Evolutionary conservation across 2,797 vertebrate genomes (phyloP).

Genomic region (Chelmon rostratus): DNA sequence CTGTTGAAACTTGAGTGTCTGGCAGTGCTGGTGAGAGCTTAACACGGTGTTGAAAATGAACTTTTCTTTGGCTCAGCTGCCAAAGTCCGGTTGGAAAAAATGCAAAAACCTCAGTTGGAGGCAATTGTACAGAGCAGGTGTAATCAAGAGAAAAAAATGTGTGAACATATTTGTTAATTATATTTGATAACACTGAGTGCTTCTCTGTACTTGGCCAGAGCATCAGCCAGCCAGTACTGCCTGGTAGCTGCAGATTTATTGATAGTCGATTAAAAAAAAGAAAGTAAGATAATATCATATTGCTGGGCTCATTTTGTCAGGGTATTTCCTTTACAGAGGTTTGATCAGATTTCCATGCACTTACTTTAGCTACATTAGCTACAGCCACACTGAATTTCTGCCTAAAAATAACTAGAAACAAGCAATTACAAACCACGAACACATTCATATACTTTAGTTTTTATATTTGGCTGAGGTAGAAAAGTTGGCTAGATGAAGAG

Average conservation of each 20-base stretch:
- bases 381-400: too few species aligned
- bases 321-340: too few species aligned
- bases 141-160: not conserved
- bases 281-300: too few species aligned
- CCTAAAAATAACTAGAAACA: too few species aligned
- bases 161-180: not conserved
- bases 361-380: too few species aligned
- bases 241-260: not conserved
- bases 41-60: constrained; percentile 5
- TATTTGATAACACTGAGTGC: not conserved
- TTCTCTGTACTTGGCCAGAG: not conserved
- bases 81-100: not conserved
- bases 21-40: constrained; percentile 11
- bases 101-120: not conserved
- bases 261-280: too few species aligned
- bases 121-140: not conserved
- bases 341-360: too few species aligned
- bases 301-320: too few species aligned
- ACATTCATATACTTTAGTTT: too few species aligned
- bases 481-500: not conserved
- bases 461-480: not conserved
- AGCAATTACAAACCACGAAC: too few species aligned
- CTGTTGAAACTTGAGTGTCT: constrained; percentile 22
- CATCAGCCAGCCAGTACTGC: too few species aligned
- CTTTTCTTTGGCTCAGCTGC: not conserved